Evolutionary conservation across 2,797 vertebrate genomes (phyloP).

Genomic region (Aphelocoma californica): DNA sequence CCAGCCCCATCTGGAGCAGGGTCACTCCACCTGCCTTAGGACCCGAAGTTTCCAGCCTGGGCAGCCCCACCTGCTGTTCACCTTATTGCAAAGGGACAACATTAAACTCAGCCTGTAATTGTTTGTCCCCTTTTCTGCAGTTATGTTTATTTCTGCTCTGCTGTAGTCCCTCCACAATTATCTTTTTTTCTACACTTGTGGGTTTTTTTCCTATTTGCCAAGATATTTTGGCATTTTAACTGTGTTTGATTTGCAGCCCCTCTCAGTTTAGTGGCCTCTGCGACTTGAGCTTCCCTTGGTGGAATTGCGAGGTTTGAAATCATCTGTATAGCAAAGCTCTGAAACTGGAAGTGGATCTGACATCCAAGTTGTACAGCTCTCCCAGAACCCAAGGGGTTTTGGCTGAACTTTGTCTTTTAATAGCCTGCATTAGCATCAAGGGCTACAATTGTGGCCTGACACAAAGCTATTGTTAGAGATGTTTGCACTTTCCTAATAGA

Average conservation of each 20-base stretch:
- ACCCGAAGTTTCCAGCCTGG: not conserved
- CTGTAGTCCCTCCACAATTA: not conserved
- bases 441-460: not conserved
- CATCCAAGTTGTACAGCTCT: not conserved
- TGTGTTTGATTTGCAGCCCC: not conserved
- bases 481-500: slow-evolving; percentile 18
- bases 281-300: not conserved
- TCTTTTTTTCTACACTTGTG: not conserved
- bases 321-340: not conserved
- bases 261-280: not conserved
- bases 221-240: not conserved
- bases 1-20: not conserved
- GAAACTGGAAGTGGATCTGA: not conserved
- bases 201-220: not conserved
- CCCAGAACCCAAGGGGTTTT: not conserved
- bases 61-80: not conserved
- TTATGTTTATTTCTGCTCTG: not conserved
- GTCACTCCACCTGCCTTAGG: not conserved
- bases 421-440: slow-evolving; percentile 27
- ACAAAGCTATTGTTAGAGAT: slow-evolving; percentile 19
- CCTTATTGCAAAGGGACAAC: not conserved
- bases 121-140: not conserved
- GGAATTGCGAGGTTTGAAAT: not conserved
- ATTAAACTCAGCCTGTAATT: not conserved
- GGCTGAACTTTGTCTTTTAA: slow-evolving; percentile 5